Evolutionary conservation across 2,888 invertebrate genomes (phyloP).

Genomic region (Agrilus mali): DNA sequence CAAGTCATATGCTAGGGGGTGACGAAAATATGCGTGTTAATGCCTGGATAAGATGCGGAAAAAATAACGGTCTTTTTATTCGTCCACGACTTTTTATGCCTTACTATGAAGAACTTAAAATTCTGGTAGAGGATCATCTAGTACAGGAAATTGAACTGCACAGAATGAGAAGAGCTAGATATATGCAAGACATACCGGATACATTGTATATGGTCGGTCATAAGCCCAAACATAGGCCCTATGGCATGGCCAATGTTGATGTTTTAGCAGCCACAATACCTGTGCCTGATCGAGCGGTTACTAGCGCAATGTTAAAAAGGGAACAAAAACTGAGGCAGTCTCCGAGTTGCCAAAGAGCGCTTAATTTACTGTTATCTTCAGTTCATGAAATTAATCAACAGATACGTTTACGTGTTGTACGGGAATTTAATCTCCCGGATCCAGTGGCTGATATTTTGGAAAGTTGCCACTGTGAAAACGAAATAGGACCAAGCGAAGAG

Average conservation of each 20-base stretch:
- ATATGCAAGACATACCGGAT: conserved; percentile 78
- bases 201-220: conserved; percentile 81
- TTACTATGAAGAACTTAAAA: conserved; percentile 89
- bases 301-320: conserved; percentile 70
- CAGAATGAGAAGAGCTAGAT: conserved; percentile 46
- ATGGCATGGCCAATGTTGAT: conserved; percentile 44
- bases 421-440: conserved; percentile 91
- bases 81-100: conserved; percentile 88
- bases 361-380: conserved; percentile 61
- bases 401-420: conserved; percentile 77
- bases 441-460: conserved; percentile 68
- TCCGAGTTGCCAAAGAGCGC: conserved; percentile 68
- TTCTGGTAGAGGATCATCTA: conserved; percentile 71
- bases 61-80: conserved; percentile 60
- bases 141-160: conserved; percentile 65
- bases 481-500: conserved; percentile 19
- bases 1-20: conserved; percentile 74
- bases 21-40: conserved; percentile 56
- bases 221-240: conserved; percentile 30
- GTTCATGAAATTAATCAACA: conserved; percentile 63
- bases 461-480: conserved; percentile 31
- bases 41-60: conserved; percentile 69
- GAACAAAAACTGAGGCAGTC: conserved; percentile 71
- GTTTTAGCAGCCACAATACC: conserved; percentile 53
- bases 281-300: conserved; percentile 64